Evolutionary conservation across 2,888 invertebrate genomes (phyloP), one percentile per base, ranked within the genome.

Genomic region (Zele albiditarsus): DNA sequence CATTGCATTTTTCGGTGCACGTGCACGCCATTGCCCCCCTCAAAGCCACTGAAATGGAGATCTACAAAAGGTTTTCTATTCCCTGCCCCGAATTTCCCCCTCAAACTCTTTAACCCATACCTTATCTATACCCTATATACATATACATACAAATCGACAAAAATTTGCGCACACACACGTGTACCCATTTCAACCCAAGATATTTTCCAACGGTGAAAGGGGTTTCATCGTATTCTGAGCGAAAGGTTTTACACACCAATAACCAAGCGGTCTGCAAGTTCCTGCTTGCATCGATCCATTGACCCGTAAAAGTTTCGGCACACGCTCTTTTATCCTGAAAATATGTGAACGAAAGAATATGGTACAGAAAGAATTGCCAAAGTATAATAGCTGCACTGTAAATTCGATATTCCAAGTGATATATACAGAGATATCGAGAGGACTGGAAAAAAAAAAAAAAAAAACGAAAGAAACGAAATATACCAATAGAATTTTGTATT

Each of bases 171-270:
- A 53, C 20, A 20, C 53, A 53, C 53, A 53, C 53, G 10, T 5
- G 20, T 20, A 2, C 53, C 16, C 1, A 33, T 38, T 33, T 14
- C 63, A 33, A 20, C 33, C n/a, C 3, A 23, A 28, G 68, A 23
- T 28, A 38, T 67, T 46, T 46, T 57, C 28, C 33, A 53, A 57
- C 20, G 57, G 28, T n/a, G 68, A 31, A 68, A 53, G 31, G 46
- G 57, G 68, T 57, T 31, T 8, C 57, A 20, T 68, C 53, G 66
- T 66, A 66, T 66, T 68, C 23, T 49, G 20, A 28, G 28, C 57
- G 53, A 68, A 46, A 68, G 46, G 57, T 68, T 68, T 68, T 49
- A 31, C 68, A 68, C 53, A 53, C 23, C 68, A 68, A 57, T 68
- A 68, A 68, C 57, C 68, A 49, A 31, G 27, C 31, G 33, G 68